Percentiles rank a stretch among this genome's conserved stretches.
Conservation (phyloP, 1,140 invertebrate genomes). For the Achatina immaculata region DNA sequence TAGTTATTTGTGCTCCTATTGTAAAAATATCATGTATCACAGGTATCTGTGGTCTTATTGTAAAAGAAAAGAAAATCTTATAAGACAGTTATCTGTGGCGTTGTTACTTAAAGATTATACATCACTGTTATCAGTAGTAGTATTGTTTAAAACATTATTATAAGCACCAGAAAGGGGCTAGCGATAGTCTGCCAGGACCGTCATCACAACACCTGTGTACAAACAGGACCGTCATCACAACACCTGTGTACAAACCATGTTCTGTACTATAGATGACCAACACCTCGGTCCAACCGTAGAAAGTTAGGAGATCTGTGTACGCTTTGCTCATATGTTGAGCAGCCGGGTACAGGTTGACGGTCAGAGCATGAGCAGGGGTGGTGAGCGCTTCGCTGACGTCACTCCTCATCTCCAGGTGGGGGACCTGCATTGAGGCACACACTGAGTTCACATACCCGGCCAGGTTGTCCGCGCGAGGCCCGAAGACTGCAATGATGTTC, state of each 20-base stretch:
- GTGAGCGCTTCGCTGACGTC: constrained; percentile 67
- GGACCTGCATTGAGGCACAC: constrained; percentile 88
- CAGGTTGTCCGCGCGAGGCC: constrained; percentile 84
- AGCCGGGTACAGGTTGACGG: constrained; percentile 62
- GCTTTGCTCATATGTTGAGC: constrained; percentile 52
- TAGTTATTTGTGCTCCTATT: too few relatives aligned
- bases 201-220: too few relatives aligned
- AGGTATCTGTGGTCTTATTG: too few relatives aligned
- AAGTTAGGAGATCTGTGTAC: constrained; percentile 56
- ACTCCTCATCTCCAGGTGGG: constrained; percentile 85
- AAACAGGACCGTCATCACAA: too few relatives aligned
- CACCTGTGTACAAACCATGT: constrained; percentile 54
- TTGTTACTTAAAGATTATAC: too few relatives aligned
- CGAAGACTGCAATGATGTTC: constrained; percentile 90
- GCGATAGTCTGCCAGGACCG: too few relatives aligned
- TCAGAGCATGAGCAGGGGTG: constrained; percentile 44
- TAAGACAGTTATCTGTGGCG: too few relatives aligned
- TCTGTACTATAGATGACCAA: constrained; percentile 57
- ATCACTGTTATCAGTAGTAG: too few relatives aligned
- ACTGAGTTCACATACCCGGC: constrained; percentile 90
- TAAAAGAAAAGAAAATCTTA: too few relatives aligned
- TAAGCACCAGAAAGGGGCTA: too few relatives aligned
- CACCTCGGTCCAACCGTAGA: constrained; percentile 59
- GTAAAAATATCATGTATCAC: too few relatives aligned
- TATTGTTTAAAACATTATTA: too few relatives aligned